These are phyloP conservation scores for Tolmerus cingulatus DNA, from an alignment of 2,888 invertebrate genomes.

Conservation along the genomic window DNA sequence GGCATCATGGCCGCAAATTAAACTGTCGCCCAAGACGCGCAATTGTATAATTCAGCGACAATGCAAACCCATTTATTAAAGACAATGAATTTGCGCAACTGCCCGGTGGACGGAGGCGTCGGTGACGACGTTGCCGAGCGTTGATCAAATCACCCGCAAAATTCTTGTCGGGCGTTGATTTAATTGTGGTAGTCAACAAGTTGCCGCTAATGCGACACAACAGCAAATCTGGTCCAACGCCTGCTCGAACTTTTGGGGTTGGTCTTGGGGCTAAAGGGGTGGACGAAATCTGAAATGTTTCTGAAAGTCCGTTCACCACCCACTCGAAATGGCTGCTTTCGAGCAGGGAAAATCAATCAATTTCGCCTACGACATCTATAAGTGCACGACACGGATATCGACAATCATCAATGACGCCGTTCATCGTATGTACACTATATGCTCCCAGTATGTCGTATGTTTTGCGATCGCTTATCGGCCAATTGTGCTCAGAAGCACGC, in stretches of 20 bases:
- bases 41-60: not conserved
- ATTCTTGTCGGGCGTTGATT: not conserved
- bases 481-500: not conserved
- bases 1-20: not conserved
- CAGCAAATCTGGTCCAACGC: not conserved
- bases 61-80: not conserved
- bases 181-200: not conserved
- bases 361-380: not conserved
- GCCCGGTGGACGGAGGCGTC: not conserved
- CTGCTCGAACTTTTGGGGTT: not conserved
- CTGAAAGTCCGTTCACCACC: not conserved
- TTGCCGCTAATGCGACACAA: not conserved
- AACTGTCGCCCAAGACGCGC: not conserved
- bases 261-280: not conserved
- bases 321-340: not conserved
- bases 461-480: not conserved
- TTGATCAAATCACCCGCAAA: not conserved
- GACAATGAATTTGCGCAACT: not conserved
- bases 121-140: not conserved
- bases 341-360: slow-evolving; percentile 13
- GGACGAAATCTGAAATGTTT: not conserved
- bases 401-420: not conserved
- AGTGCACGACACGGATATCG: not conserved
- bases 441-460: not conserved
- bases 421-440: not conserved